Evolutionary conservation across 2,888 invertebrate genomes (phyloP).

Genomic region (Noctua fimbriata): DNA sequence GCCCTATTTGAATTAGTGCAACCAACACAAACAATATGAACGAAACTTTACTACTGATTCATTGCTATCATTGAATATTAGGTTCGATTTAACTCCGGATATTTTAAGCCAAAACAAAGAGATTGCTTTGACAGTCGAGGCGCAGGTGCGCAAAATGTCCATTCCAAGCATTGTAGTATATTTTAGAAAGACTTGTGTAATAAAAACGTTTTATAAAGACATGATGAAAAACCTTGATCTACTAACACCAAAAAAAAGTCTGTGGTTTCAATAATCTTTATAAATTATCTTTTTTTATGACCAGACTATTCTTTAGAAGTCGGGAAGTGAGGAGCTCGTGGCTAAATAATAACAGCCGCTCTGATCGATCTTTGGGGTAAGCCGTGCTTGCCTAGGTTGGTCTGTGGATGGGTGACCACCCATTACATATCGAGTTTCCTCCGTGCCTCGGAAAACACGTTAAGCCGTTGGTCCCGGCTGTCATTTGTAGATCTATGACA

Average conservation of each 20-base stretch:
- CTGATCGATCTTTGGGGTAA: too few relatives aligned
- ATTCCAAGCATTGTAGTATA: constrained; percentile 2
- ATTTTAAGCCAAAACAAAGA: background rate
- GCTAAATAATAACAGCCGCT: too few relatives aligned
- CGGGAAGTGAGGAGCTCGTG: too few relatives aligned
- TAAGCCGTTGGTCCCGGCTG: too few relatives aligned
- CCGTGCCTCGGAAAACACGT: too few relatives aligned
- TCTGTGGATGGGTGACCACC: too few relatives aligned
- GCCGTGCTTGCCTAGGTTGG: too few relatives aligned
- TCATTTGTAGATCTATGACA: too few relatives aligned
- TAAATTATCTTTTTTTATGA: too few relatives aligned
- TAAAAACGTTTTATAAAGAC: background rate
- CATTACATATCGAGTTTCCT: too few relatives aligned
- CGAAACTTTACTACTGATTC: constrained; percentile 8
- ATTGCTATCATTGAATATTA: constrained; percentile 11
- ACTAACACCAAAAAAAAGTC: background rate
- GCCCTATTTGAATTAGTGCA: background rate
- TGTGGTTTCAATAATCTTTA: background rate
- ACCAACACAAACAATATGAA: background rate
- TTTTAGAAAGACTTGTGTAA: background rate
- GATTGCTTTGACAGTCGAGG: constrained; percentile 23
- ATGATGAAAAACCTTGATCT: background rate
- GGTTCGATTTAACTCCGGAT: background rate
- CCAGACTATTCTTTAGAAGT: background rate
- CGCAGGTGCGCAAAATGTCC: constrained; percentile 16